Evolutionary conservation across 2,113 vertebrate species (phyloP), one percentile per base, ranked within the genome.

Genomic region (Otocyon megalotis): DNA sequence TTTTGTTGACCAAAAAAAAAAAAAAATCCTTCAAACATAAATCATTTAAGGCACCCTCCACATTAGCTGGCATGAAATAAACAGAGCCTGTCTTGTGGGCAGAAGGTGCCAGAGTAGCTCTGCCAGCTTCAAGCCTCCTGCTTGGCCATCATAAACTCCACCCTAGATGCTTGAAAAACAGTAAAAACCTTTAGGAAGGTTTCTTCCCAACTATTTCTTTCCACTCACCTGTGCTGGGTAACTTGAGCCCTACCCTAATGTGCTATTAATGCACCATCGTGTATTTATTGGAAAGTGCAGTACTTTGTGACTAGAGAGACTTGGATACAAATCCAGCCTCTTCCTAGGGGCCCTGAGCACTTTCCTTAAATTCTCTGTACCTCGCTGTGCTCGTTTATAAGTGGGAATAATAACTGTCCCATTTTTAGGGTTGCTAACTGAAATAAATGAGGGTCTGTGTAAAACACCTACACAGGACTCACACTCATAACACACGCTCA

Each of bases 11-110:
- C 53, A 35, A 92, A 83, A 65, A 81, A 90, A 93, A 92, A 94
- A 93, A 84, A 92, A 94, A 93, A 79, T 2, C 63, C 26, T 88
- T 93, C 74, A 17, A 86, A 83, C 97, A 97, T 98, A 98, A 97
- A 97, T 98, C 93, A 97, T 94, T 91, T 86, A 88, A 60, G 67
- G 43, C 74, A 84, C 89, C 72, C 54, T 97, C 94, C 77, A 62
- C 88, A 89, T 93, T 96, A 35, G 82, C 74, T 92, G 96, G 97
- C 94, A 92, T 76, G 79, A 93, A 96, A 96, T 97, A 96, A 95
- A 98, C 93, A 93, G 95, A 98, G 96, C 37, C 84, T 94, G 86
- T 97, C 94, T 97, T 97, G 53, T 94, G 90, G 53, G 67, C 56
- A 93, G 83, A 90, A 96, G 84, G 94, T 88, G 95, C 95, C 90